Evolutionary conservation across 2,888 invertebrate genomes (phyloP), one percentile per base, ranked within the genome.

Genomic region (Apantesis nais): DNA sequence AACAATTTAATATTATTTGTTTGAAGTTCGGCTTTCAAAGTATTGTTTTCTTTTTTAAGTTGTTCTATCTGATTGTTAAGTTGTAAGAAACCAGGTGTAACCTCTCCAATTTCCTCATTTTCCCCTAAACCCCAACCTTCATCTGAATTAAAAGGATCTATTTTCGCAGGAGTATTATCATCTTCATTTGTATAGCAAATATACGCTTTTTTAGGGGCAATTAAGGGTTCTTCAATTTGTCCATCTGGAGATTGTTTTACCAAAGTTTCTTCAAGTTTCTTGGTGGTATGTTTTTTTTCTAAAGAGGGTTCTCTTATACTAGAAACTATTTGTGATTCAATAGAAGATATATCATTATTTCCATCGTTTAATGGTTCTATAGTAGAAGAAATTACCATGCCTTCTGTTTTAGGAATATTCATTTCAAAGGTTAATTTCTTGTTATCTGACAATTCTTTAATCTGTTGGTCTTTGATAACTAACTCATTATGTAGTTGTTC

Each of bases 1-100:
- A 96, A 96, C 44, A 97, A 96, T 87, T 98, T 98, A 0, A 96
- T 90, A 88, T 97, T 97, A 73, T 96, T 92, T 41, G 96, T 92
- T 76, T 96, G 96, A 14, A 97, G 94, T 79, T 97, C 97, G 69
- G 96, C 95, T 71, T 95, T 92, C 31, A 97, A 88, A 62, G 92
- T 91, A 29, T 96, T 94, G 74, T 96, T 95, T 74, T 97, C 96
- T 1, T 92, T 87, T 80, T 96, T 95, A 9, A 97, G 90, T 69
- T 95, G 93, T 41, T 93, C 89, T n/a, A 97, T 93, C 81, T 96
- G 94, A 67, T 96, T 95, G 82, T 96, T 95, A 39, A 96, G 90
- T 77, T 96, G 95, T 71, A 96, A 94, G 37, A 96, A 84, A 74
- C 94, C 95, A n/a, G 92, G 89, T 16, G 88, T 85, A 22, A 89